Base-by-base conservation (phyloP, 2,797 vertebrate species). In the Eupleurogrammus muticus region DNA sequence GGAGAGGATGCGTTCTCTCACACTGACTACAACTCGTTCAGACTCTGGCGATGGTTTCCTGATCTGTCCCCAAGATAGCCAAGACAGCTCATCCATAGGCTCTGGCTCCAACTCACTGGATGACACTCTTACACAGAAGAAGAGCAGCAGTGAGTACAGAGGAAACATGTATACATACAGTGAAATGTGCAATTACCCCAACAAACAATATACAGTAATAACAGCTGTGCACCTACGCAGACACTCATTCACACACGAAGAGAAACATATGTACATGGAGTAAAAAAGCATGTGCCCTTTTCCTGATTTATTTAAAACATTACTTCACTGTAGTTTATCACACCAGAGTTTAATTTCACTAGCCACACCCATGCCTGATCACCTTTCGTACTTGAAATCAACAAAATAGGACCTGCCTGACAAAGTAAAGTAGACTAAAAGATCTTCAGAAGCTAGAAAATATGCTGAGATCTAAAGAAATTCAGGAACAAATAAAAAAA, bases 31-130 rank as follows among this genome's bases (percentile, higher is more conserved):
- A 5, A 96, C 96, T 0, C 96, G 96, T n/a, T 99, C 97, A 0
- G 97, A 99, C 86, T 96, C 83, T 42, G 96, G 95, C 51, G 97
- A 99, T 74, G 96, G 95, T 38, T 98, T 98, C 89, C 94, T 97
- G 80, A 92, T 92, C 4, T 93, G 96, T 21, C 96, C 96, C 19
- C 95, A 86, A 38, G 98, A 99, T 86, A 97, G 96, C 86, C 97
- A 98, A 90, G 98, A 99, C 84, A 99, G 97, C 91, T 99, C 97
- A 4, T 99, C 98, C 5, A 91, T 99, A 21, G 98, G 98, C 79
- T 99, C 98, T 0, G 98, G 98, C 34, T 97, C 97, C 73, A 98
- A 98, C 90, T 98, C 97, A n/a, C 94, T 99, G 68, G 98, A 99
- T 60, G 98, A 99, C 73, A 86, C 95, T 1, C 96, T 99, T 38